Conservation (phyloP, 92 coral and sea anemone species). For the Zoanthus sociatus region DNA sequence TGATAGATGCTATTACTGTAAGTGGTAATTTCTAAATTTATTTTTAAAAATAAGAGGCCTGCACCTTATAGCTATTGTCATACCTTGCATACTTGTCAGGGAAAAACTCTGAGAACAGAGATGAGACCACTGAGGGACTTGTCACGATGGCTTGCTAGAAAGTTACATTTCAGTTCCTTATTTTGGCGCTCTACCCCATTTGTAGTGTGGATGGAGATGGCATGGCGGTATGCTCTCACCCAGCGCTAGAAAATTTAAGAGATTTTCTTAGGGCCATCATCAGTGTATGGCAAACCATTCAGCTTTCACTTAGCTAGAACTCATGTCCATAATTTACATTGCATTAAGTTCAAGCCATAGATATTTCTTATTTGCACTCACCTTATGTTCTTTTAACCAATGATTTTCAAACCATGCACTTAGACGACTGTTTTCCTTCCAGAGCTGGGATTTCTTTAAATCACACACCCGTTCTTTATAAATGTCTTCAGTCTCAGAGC, state of each 20-base stretch:
- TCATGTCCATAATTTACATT: too few relatives aligned
- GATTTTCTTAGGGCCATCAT: too few relatives aligned
- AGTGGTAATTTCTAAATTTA: too few relatives aligned
- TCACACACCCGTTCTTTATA: background rate
- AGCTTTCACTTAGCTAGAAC: too few relatives aligned
- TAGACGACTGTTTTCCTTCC: too few relatives aligned
- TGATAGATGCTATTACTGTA: too few relatives aligned
- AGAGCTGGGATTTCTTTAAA: background rate
- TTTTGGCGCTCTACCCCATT: constrained; percentile 66
- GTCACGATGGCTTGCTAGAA: constrained; percentile 61
- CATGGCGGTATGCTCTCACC: constrained; percentile 52
- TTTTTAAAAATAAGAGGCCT: too few relatives aligned
- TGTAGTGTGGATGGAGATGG: constrained; percentile 45
- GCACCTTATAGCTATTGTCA: too few relatives aligned
- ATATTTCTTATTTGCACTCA: too few relatives aligned
- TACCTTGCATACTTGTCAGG: constrained; percentile 68
- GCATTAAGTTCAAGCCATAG: too few relatives aligned
- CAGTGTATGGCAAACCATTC: too few relatives aligned
- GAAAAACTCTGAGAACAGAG: constrained; percentile 42
- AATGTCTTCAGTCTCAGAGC: constrained; percentile 31
- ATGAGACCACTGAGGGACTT: constrained; percentile 66
- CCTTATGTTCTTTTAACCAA: background rate
- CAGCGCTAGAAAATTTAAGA: constrained; percentile 48
- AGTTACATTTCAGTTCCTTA: constrained; percentile 59
- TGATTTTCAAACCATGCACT: background rate